Base-by-base conservation (phyloP, 2,888 invertebrate genomes). In the Germaria angustata region DNA sequence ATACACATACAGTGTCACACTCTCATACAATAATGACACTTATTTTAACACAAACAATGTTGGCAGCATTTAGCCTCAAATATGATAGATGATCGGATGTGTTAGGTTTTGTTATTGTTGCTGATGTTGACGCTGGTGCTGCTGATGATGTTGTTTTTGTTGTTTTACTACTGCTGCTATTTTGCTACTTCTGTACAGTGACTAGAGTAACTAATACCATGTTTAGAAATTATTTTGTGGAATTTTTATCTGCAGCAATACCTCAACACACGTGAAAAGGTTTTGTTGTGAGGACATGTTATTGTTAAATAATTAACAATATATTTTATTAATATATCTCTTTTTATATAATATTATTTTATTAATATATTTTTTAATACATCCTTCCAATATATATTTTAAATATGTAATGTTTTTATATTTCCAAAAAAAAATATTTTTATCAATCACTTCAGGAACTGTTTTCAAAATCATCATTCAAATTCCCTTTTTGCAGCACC, bases 51-150 rank as follows among this genome's bases (percentile, higher is more conserved):
- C 68, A 81, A 73, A 69, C 81, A 81, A 78, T 81, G 81, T 81
- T 81, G 81, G 78, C 73, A 81, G 44, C 73, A 78, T 81, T 81
- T 81, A 81, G 81, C 81, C 73, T 81, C 78, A 81, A 81, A 78
- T 75, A 78, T 81, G 81, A 81, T 81, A 81, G 81, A 81, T 81
- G 81, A 81, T 78, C 78, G 73, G 81, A 78, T 78, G 69, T 81
- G 73, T 55, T 57, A 69, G 57, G 61, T 63, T 68, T 73, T 75
- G 65, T 44, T 57, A 36, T 77, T 71, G 76, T 59, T 65, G 57
- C 44, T 34, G 41, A 32, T 39, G 39, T 1, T 72, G 72, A n/a
- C 57, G 66, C 2, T 44, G 32, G 17, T 57, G 39, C 24, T 53
- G 13, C 11, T 24, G 46, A 2, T 65, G 9, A 24, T 66, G 44